phyloP scores from a whole-genome alignment of 2,888 invertebrate species.

The Tenthredo amoena region DNA sequence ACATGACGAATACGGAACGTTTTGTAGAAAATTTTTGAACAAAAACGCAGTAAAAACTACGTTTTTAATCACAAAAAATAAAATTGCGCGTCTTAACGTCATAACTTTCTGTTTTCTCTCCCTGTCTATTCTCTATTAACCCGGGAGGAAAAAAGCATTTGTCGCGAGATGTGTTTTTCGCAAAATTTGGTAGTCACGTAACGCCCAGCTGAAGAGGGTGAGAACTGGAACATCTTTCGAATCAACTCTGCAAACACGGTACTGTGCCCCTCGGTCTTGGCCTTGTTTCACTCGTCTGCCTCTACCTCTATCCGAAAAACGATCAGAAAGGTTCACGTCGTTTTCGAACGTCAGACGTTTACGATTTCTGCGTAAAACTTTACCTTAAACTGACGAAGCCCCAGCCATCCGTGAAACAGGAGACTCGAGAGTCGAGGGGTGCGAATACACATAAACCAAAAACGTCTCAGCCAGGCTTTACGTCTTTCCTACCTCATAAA shows the following conservation, averaged over 20 bases:
- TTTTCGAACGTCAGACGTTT: constrained; percentile 40
- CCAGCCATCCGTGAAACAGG: constrained; percentile 40
- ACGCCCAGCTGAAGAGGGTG: constrained; percentile 14
- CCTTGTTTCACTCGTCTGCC: neutral
- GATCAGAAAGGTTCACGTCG: constrained; percentile 33
- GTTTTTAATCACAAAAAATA: no score
- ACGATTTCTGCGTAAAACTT: constrained; percentile 41
- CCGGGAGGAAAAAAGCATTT: neutral
- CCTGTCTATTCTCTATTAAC: neutral
- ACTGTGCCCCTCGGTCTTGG: neutral
- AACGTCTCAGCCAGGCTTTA: constrained; percentile 2
- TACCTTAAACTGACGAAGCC: constrained; percentile 43
- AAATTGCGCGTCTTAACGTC: no score
- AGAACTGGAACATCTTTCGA: constrained; percentile 33
- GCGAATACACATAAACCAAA: constrained; percentile 41
- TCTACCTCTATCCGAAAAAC: neutral
- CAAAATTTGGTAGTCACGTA: constrained; percentile 41
- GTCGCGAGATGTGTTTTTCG: constrained; percentile 14
- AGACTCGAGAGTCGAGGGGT: constrained; percentile 12
- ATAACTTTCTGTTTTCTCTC: neutral
- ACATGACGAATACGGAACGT: no score
- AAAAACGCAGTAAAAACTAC: no score
- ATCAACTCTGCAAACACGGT: constrained; percentile 46
- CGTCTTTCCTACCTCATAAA: constrained; percentile 13
- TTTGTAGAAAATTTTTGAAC: no score